These are phyloP conservation scores for Xiphophorus birchmanni DNA, from an alignment of 2,797 vertebrate species.

Conservation along the genomic window DNA sequence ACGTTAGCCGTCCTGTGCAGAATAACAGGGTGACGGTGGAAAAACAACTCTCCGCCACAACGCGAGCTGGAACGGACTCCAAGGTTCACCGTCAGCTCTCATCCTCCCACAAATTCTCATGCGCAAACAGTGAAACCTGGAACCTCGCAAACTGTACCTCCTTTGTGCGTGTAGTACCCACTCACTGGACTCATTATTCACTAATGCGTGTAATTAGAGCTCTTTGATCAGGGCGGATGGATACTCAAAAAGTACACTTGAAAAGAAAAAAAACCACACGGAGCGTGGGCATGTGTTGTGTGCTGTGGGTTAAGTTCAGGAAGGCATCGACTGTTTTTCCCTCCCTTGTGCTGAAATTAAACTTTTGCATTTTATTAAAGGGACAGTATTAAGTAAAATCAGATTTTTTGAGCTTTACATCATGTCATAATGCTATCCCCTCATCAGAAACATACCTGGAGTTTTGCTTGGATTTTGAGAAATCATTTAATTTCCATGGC, in stretches of 20 bases:
- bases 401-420: no score
- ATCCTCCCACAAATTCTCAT: conserved; percentile 36
- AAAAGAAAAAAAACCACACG: conserved; percentile 17
- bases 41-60: conserved; percentile 37
- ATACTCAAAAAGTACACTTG: conserved; percentile 48
- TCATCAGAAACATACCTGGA: no score
- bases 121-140: conserved; percentile 36
- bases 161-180: conserved; percentile 55
- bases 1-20: conserved; percentile 54
- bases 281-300: conserved; percentile 25
- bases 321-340: conserved; percentile 10
- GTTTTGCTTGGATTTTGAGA: no score
- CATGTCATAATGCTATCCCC: no score
- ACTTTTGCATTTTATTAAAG: not conserved
- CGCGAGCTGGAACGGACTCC: conserved; percentile 17
- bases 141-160: conserved; percentile 40
- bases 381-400: no score
- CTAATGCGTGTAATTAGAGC: conserved; percentile 66
- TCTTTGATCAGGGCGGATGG: conserved; percentile 57
- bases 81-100: conserved; percentile 18
- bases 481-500: no score
- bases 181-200: conserved; percentile 49
- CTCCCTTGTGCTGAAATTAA: not conserved
- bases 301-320: conserved; percentile 36
- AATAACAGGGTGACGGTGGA: conserved; percentile 48